phyloP scores from a whole-genome alignment of 2,113 vertebrate genomes.

The Hyperopisus bebe region DNA sequence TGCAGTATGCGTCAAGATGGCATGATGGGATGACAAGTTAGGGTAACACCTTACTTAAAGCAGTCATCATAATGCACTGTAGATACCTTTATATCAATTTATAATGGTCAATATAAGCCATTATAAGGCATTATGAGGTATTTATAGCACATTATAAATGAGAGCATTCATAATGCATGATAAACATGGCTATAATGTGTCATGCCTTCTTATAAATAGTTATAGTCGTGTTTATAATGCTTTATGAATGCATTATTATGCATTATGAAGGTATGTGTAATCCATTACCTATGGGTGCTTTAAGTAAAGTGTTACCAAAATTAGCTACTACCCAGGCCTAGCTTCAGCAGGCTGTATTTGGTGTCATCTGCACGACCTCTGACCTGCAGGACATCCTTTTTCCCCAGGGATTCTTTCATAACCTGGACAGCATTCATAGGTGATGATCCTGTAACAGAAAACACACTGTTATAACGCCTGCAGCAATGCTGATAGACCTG shows the following conservation, averaged over 20 bases:
- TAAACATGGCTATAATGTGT: background rate
- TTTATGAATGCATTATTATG: background rate
- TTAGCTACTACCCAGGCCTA: background rate
- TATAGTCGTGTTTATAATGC: background rate
- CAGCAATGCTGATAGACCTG: background rate
- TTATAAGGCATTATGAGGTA: background rate
- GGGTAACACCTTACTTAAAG: background rate
- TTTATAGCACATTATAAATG: background rate
- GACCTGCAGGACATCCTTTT: constrained; percentile 93
- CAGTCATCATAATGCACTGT: background rate
- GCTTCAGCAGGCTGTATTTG: background rate
- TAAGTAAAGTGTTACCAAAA: background rate
- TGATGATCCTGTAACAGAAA: constrained; percentile 72
- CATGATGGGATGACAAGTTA: background rate
- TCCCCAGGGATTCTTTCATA: constrained; percentile 88
- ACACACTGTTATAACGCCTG: background rate
- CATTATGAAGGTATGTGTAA: background rate
- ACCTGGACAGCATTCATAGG: constrained; percentile 93
- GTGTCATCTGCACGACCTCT: background rate
- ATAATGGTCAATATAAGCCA: background rate
- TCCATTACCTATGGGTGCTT: background rate
- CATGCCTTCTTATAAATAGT: background rate
- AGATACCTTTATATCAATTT: background rate
- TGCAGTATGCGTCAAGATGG: background rate
- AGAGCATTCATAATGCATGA: background rate